Evolutionary conservation across 2,113 vertebrate genomes (phyloP), one percentile per base, ranked within the genome.

Genomic region (Petrocephalus zakoni): DNA sequence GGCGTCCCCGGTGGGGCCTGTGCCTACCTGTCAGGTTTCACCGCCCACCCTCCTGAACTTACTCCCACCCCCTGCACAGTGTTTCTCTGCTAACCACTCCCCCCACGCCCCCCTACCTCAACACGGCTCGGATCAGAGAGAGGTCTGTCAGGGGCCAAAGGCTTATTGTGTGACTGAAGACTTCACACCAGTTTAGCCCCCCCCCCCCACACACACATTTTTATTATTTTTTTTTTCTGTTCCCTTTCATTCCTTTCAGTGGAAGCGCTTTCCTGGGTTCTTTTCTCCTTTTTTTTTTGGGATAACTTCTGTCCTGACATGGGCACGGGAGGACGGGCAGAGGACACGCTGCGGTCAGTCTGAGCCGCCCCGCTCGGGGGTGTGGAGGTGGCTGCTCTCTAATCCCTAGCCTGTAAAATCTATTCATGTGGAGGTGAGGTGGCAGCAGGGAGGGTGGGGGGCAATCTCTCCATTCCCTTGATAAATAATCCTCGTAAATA

Each of bases 91-190:
- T 10, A 13, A 78, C 52, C 72, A 34, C 87, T 52, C 81, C n/a
- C n/a, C n/a, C n/a, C n/a, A n/a, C n/a, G n/a, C 58, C 49, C 87
- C 52, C n/a, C 87, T 81, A 88, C 90, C 87, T 90, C 88, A 52
- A 89, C 89, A 88, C 90, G 72, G 89, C 89, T 86, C 86, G 88
- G 90, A 92, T 92, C 90, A 91, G 88, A 90, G 90, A 53, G 81
- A 72, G 61, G 83, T 88, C 90, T 89, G 92, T 92, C 90, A 91
- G 91, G 90, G 91, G 91, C 92, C 90, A 89, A 37, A 64, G 88
- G 81, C 88, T 90, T 90, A 92, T 92, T 92, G 92, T 92, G 90
- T 88, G 87, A 89, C 87, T 64, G 88, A 90, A 91, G 91, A 90
- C 92, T 91, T 90, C 89, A 90, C 68, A 89, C 86, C 87, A 86